Evolutionary conservation across 2,888 invertebrate species (phyloP).

Genomic region (Platycnemis pennipes): DNA sequence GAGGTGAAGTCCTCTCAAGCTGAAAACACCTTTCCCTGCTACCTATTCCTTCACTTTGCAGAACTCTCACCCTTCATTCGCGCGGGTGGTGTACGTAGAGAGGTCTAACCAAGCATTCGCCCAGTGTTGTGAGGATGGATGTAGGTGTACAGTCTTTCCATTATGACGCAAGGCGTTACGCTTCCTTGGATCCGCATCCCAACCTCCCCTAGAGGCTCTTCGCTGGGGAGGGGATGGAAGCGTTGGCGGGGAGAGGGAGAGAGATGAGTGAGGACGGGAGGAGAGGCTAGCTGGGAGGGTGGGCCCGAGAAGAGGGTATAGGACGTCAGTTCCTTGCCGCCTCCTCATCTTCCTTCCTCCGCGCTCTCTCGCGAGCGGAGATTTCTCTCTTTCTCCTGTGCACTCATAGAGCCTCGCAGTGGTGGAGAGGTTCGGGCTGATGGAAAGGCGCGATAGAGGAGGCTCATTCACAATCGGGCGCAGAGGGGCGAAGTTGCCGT

Average conservation of each 20-base stretch:
- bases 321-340: background rate
- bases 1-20: too few relatives aligned
- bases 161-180: background rate
- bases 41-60: too few relatives aligned
- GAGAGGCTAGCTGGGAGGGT: background rate
- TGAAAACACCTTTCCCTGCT: too few relatives aligned
- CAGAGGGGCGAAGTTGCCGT: background rate
- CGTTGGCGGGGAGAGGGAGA: background rate
- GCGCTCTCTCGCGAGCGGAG: background rate
- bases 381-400: background rate
- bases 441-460: background rate
- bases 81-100: too few relatives aligned
- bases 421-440: background rate
- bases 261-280: background rate
- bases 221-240: too few relatives aligned
- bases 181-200: background rate
- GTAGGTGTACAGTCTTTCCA: background rate
- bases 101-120: too few relatives aligned
- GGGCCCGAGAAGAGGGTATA: background rate
- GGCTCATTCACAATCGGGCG: background rate
- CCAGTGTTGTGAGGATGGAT: background rate
- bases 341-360: background rate
- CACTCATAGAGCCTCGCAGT: background rate
- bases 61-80: too few relatives aligned
- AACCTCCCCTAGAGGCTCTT: background rate